A percentile compares a stretch with the other conserved stretches of the same genome.
Conservation (phyloP, 2,888 invertebrate species). For the Drosophila neutralis region DNA sequence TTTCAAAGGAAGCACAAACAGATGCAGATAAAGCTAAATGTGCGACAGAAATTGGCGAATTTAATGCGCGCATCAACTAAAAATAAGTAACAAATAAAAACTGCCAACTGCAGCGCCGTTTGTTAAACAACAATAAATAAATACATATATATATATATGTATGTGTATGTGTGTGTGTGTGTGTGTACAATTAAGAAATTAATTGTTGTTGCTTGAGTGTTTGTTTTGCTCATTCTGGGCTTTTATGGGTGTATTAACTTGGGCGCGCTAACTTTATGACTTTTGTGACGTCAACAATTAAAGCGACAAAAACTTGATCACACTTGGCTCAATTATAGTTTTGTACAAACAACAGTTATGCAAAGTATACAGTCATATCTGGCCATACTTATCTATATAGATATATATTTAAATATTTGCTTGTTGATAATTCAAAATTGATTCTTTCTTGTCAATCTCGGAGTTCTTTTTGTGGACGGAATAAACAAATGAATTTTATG, state of each 20-base stretch:
- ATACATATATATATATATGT: constrained; percentile 46
- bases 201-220: constrained; percentile 52
- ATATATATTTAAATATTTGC: neutral
- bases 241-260: constrained; percentile 48
- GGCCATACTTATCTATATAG: neutral
- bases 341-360: neutral
- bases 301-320: constrained; percentile 14
- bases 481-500: too few relatives aligned
- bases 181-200: constrained; percentile 55
- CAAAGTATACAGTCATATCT: neutral
- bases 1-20: constrained; percentile 2
- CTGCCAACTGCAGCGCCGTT: constrained; percentile 38
- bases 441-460: neutral
- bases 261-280: constrained; percentile 39
- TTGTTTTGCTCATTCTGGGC: neutral
- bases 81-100: constrained; percentile 62
- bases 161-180: constrained; percentile 41
- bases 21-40: neutral
- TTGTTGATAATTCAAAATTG: neutral
- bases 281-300: constrained; percentile 21
- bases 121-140: constrained; percentile 41
- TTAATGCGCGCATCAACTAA: constrained; percentile 74
- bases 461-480: too few relatives aligned
- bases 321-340: neutral
- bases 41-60: constrained; percentile 43